Evolutionary conservation across 2,888 invertebrate genomes (phyloP), one percentile per base, ranked within the genome.

Genomic region (Hyposoter didymator): DNA sequence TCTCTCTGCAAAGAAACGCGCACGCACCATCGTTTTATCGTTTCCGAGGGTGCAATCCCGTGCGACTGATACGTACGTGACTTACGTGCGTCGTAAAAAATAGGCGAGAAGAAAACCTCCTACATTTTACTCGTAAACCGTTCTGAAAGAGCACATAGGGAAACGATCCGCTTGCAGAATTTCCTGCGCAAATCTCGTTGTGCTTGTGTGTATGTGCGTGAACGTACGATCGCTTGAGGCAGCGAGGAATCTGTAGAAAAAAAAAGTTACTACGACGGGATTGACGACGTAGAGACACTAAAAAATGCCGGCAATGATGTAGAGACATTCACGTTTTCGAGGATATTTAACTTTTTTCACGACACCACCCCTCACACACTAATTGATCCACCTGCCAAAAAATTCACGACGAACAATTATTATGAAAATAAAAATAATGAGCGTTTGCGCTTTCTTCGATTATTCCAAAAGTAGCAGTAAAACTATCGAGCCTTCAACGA

Each of bases 21-120:
- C 55, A 70, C 79, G 79, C 74, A 78, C 55, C 55, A 74, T 52
- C 69, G 39, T 79, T 74, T 64, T 52, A 35, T 43, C 74, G 67
- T 67, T 73, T 78, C 59, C 39, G 45, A 78, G 74, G 32, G 66
- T 32, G 66, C 67, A 67, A 83, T 74, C 74, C 79, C 75, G 19
- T 45, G 64, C 79, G 75, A 69, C 79, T 79, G 79, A 70, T 66
- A 78, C 28, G 55, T 78, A 79, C 79, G 83, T 83, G 84, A 80
- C 76, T 76, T 76, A 82, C 64, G 67, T 74, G 78, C 43, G 49
- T 82, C 82, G 74, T 82, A 82, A 82, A 82, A 66, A 52, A 66
- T 66, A n/a, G 66, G n/a, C 3, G 55, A 73, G 19, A 66, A 39
- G 49, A 66, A 66, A 35, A 52, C 14, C 22, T 32, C 19, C 14